Percentiles rank a stretch among this genome's conserved stretches.
These are phyloP conservation scores for Hypomecis punctinalis DNA, from an alignment of 2,888 invertebrate genomes.

Conservation along the genomic window DNA sequence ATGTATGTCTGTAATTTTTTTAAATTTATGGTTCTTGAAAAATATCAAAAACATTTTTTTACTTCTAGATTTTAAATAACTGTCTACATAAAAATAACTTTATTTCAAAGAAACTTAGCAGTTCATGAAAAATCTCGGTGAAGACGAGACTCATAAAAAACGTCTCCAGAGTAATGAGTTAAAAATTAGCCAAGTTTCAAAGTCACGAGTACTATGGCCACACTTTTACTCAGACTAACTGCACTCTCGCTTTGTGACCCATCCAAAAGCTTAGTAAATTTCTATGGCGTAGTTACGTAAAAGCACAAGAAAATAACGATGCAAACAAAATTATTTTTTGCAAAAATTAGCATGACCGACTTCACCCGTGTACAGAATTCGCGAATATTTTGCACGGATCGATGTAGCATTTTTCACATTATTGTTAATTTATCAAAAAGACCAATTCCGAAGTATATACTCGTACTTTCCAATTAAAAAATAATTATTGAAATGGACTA, in stretches of 20 bases:
- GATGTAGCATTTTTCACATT: too few relatives aligned
- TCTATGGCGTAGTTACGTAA: not conserved
- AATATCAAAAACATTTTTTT: too few relatives aligned
- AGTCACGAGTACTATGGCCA: slow-evolving; percentile 1
- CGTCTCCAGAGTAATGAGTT: not conserved
- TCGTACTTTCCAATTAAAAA: too few relatives aligned
- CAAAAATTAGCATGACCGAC: too few relatives aligned
- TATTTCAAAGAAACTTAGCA: not conserved
- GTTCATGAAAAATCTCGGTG: not conserved
- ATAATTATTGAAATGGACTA: too few relatives aligned
- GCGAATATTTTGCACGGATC: too few relatives aligned
- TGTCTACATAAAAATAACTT: not conserved
- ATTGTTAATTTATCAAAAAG: too few relatives aligned
- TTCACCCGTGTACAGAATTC: too few relatives aligned
- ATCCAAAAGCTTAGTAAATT: slow-evolving; percentile 1
- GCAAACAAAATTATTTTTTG: not conserved
- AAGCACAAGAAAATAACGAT: not conserved
- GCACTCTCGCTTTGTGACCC: not conserved
- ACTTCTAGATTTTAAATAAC: too few relatives aligned
- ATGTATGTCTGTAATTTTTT: too few relatives aligned
- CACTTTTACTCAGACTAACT: slow-evolving; percentile 3
- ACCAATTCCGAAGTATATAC: too few relatives aligned
- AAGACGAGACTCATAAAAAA: slow-evolving; percentile 4
- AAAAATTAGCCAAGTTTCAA: slow-evolving; percentile 4
- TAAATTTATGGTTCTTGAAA: too few relatives aligned